These are phyloP conservation scores for Dermatemys mawii DNA, from an alignment of 2,113 vertebrate species.

Conservation along the genomic window DNA sequence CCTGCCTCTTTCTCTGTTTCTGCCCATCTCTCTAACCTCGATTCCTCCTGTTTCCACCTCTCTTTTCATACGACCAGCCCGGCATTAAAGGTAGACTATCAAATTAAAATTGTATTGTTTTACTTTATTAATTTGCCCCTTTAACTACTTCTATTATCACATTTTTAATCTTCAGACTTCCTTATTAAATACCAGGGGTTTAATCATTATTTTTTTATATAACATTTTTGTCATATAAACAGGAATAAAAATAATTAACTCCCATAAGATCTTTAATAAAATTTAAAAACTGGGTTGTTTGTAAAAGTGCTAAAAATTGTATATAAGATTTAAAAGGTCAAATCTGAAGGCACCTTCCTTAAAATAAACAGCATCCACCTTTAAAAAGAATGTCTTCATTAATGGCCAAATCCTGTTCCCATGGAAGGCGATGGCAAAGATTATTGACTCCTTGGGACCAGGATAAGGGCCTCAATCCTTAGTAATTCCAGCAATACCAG, in stretches of 20 bases:
- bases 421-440: not conserved
- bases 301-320: not conserved
- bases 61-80: not conserved
- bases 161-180: not conserved
- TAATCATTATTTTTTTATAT: slow-evolving; percentile 1
- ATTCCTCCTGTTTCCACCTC: not conserved
- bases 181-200: slow-evolving; percentile 5
- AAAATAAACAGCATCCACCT: not conserved
- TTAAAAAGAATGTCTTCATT: not conserved
- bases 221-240: not conserved
- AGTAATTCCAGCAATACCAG: not conserved
- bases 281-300: not conserved
- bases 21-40: not conserved
- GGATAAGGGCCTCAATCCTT: not conserved
- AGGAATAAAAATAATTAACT: not conserved
- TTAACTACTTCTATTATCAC: not conserved
- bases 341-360: not conserved
- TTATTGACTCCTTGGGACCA: not conserved
- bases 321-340: not conserved
- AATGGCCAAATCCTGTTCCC: not conserved
- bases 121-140: not conserved
- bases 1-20: not conserved
- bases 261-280: not conserved
- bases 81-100: not conserved
- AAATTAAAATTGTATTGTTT: not conserved